phyloP scores from a whole-genome alignment of 2,888 invertebrate genomes.

The Pandemis corylana region DNA sequence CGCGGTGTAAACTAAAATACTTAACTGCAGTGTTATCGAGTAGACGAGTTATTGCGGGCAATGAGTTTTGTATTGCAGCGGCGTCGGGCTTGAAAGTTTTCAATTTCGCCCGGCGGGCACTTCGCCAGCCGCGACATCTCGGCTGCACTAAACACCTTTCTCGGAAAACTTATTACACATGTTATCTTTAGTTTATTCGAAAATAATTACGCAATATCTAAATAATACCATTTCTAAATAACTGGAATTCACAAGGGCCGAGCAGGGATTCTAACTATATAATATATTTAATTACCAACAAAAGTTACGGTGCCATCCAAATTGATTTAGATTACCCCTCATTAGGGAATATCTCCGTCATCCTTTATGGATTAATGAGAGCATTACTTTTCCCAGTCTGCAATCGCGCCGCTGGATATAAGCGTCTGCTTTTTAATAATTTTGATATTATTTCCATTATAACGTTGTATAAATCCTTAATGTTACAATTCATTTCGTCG shows the following conservation, averaged over 20 bases:
- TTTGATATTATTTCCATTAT: conserved; percentile 13
- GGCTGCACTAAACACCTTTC: conserved; percentile 28
- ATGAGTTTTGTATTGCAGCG: conserved; percentile 23
- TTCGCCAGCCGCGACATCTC: conserved; percentile 27
- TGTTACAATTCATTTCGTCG: conserved; percentile 19
- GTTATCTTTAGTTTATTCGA: background rate
- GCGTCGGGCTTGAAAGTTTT: conserved; percentile 29
- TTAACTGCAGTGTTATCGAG: background rate
- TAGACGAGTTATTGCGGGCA: conserved; percentile 23
- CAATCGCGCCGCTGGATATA: background rate
- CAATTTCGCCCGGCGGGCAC: conserved; percentile 32
- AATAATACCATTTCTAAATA: background rate
- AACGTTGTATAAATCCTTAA: conserved; percentile 23
- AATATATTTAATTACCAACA: conserved; percentile 36
- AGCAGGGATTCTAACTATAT: conserved; percentile 4
- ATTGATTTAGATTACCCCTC: conserved; percentile 39
- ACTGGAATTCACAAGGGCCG: background rate
- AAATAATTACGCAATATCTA: background rate
- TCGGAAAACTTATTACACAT: background rate
- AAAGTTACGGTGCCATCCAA: conserved; percentile 35
- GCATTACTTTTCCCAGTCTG: conserved; percentile 26
- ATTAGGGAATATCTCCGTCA: conserved; percentile 38
- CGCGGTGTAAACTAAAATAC: background rate
- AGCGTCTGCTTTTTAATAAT: conserved; percentile 13
- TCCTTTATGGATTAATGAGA: conserved; percentile 31